These are phyloP conservation scores for Fregata magnificens DNA, from an alignment of 2,113 vertebrate species.

Conservation along the genomic window DNA sequence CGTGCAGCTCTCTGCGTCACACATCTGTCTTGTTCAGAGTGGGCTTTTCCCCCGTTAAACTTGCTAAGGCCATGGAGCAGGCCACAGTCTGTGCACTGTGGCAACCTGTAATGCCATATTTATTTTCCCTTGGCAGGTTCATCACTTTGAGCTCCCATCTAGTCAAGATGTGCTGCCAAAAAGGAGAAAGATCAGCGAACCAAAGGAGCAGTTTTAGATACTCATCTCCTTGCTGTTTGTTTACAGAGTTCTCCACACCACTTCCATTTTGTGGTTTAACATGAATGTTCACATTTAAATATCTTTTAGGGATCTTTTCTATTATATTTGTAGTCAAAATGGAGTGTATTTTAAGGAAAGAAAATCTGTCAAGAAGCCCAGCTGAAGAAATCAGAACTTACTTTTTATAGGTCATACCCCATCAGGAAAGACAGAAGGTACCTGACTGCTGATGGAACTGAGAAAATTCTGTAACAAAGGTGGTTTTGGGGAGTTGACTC, in stretches of 20 bases:
- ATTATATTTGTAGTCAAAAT: neutral
- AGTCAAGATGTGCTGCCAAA: conserved; percentile 83
- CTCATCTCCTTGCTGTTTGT: neutral
- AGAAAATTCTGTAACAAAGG: neutral
- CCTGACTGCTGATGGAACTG: too few relatives aligned
- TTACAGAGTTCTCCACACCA: neutral
- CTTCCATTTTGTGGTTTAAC: neutral
- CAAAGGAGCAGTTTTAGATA: conserved; percentile 75
- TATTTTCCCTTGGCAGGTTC: conserved; percentile 66
- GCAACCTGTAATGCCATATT: rapidly evolving
- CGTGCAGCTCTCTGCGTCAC: rapidly evolving
- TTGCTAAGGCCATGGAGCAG: rapidly evolving
- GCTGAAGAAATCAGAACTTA: neutral
- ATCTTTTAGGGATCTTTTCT: neutral
- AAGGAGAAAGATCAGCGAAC: conserved; percentile 88
- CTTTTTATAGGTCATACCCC: neutral
- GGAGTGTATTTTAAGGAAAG: neutral
- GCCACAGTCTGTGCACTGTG: rapidly evolving
- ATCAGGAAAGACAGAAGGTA: too few relatives aligned
- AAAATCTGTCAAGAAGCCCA: neutral
- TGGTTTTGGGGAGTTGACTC: neutral
- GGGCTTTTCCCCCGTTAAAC: rapidly evolving
- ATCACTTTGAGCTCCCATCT: conserved; percentile 71
- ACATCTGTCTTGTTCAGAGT: neutral
- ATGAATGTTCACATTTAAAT: neutral